Evolutionary conservation across 2,888 invertebrate species (phyloP).

Genomic region (Drosophila limbata): DNA sequence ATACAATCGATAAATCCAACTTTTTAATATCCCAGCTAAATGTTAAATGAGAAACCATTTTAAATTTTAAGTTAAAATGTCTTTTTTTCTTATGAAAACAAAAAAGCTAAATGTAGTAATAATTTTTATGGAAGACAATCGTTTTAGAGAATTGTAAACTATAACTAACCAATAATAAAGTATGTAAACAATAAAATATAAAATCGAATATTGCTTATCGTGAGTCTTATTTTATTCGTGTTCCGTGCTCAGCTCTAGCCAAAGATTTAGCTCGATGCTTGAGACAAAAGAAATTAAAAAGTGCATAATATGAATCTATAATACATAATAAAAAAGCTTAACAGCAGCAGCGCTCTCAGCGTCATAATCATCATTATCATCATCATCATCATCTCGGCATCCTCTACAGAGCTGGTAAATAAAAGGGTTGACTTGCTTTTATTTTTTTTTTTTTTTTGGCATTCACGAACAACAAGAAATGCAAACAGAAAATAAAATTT

Average conservation of each 20-base stretch:
- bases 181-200: neutral
- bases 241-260: slow-evolving; percentile 25
- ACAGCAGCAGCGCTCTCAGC: slow-evolving; percentile 30
- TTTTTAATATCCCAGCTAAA: no score
- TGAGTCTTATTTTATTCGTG: neutral
- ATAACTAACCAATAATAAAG: no score
- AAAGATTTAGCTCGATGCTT: slow-evolving; percentile 29
- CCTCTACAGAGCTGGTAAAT: slow-evolving; percentile 53
- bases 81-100: no score
- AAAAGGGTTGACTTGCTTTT: slow-evolving; percentile 68
- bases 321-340: slow-evolving; percentile 76
- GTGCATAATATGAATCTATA: slow-evolving; percentile 81
- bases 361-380: slow-evolving; percentile 33
- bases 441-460: slow-evolving; percentile 24
- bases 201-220: neutral
- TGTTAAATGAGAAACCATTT: no score
- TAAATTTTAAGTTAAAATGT: no score
- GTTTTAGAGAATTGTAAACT: neutral
- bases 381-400: slow-evolving; percentile 32
- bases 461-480: slow-evolving; percentile 69
- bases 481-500: slow-evolving; percentile 80
- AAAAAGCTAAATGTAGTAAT: neutral
- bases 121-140: neutral
- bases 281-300: slow-evolving; percentile 76
- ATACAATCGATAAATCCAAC: no score